A percentile compares a stretch with the other conserved stretches of the same genome.
Evolutionary conservation across 2,113 vertebrate genomes (phyloP).

Genomic region (Azemiops feae): DNA sequence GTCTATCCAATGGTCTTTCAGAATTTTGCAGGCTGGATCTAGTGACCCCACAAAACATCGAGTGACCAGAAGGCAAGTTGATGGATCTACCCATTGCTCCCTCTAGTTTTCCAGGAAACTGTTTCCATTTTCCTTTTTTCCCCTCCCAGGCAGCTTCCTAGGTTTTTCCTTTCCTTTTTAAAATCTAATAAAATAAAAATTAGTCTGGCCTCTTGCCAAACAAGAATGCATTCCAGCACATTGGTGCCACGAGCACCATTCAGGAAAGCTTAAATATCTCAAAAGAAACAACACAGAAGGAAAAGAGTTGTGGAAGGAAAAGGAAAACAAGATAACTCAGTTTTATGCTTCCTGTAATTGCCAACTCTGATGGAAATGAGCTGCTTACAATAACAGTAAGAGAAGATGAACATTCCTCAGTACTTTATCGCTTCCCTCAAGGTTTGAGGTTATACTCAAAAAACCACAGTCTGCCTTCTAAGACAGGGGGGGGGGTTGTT

Average conservation of each 20-base stretch:
- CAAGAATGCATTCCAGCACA: neutral
- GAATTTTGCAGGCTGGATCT: neutral
- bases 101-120: neutral
- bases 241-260: neutral
- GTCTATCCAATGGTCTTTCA: neutral
- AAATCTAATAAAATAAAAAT: neutral
- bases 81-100: neutral
- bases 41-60: neutral
- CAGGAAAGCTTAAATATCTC: neutral
- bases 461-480: neutral
- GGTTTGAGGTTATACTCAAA: neutral
- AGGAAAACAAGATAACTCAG: neutral
- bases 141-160: neutral
- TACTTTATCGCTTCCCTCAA: neutral
- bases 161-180: neutral
- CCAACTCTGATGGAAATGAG: neutral
- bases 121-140: neutral
- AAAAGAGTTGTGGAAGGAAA: neutral
- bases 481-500: slow-evolving; percentile 3
- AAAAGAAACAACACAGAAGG: neutral
- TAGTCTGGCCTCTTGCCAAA: neutral
- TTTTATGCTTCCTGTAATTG: neutral
- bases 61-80: neutral
- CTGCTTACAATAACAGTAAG: neutral
- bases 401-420: neutral